phyloP scores from a whole-genome alignment of 2,888 invertebrate species.

The Eretmocerus hayati region DNA sequence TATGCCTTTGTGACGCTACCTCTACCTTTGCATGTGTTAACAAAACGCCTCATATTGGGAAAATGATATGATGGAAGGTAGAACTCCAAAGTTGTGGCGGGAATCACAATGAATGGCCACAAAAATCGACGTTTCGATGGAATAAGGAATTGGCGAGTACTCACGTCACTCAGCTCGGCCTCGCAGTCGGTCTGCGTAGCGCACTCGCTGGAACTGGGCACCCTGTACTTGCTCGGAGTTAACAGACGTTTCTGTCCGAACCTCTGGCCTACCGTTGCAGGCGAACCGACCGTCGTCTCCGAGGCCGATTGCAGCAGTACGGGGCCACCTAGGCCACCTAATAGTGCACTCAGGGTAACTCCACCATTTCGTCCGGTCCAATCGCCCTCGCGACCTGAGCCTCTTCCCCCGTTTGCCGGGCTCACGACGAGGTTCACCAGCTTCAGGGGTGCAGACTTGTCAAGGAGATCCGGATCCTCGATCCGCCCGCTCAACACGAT shows the following conservation, averaged over 20 bases:
- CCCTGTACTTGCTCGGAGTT: slow-evolving; percentile 55
- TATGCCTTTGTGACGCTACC: no score
- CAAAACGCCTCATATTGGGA: no score
- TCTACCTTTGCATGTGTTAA: no score
- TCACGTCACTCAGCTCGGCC: slow-evolving; percentile 47
- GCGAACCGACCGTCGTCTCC: slow-evolving; percentile 28
- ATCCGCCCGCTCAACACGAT: slow-evolving; percentile 40
- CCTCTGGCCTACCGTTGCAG: slow-evolving; percentile 44
- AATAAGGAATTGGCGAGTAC: neutral
- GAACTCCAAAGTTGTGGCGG: no score
- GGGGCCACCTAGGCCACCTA: slow-evolving; percentile 16
- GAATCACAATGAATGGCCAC: no score
- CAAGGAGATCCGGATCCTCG: slow-evolving; percentile 37
- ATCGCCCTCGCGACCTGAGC: neutral
- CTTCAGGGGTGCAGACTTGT: slow-evolving; percentile 31
- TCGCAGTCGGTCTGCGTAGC: slow-evolving; percentile 65
- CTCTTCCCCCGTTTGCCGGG: neutral
- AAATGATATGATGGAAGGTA: no score
- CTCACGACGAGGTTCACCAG: slow-evolving; percentile 37
- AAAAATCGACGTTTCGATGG: neutral
- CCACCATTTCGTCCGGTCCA: neutral
- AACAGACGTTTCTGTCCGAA: slow-evolving; percentile 50
- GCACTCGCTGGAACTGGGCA: slow-evolving; percentile 54
- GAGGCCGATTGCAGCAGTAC: slow-evolving; percentile 14
- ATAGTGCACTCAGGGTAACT: neutral